phyloP scores from a whole-genome alignment of 2,888 invertebrate genomes.

The Diarsia rubi region DNA sequence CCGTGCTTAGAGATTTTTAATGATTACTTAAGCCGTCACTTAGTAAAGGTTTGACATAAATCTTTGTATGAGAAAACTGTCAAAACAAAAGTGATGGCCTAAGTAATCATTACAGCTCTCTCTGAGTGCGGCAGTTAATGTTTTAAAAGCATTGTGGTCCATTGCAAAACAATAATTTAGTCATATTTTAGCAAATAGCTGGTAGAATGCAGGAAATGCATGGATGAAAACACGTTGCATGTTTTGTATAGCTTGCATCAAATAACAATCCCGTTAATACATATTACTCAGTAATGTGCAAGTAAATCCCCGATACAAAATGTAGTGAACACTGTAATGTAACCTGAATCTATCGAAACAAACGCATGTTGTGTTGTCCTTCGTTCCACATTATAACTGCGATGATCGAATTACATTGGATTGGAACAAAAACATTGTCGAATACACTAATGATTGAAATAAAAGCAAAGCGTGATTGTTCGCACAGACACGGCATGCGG shows the following conservation, averaged over 20 bases:
- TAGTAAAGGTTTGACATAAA: no score
- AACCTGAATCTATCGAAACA: constrained; percentile 49
- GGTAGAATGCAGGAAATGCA: constrained; percentile 13
- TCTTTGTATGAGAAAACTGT: no score
- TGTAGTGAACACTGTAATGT: constrained; percentile 29
- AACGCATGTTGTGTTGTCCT: constrained; percentile 43
- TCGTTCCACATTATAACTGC: constrained; percentile 31
- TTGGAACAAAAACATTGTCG: constrained; percentile 49
- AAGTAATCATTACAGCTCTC: no score
- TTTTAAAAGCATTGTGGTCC: neutral
- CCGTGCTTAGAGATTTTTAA: no score
- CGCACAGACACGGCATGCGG: constrained; percentile 55
- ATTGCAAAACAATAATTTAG: neutral
- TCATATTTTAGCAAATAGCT: constrained; percentile 13
- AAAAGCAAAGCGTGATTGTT: constrained; percentile 68
- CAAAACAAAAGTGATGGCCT: no score
- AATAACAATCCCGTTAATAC: constrained; percentile 11
- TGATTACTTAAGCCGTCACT: no score
- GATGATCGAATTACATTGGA: constrained; percentile 56
- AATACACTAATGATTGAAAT: constrained; percentile 53
- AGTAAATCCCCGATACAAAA: constrained; percentile 15
- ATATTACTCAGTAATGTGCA: constrained; percentile 21
- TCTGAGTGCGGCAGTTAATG: no score
- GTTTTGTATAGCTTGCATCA: constrained; percentile 16
- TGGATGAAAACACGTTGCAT: constrained; percentile 3